Base-by-base conservation (phyloP, 2,113 vertebrate genomes). In the Sapayoa aenigma region DNA sequence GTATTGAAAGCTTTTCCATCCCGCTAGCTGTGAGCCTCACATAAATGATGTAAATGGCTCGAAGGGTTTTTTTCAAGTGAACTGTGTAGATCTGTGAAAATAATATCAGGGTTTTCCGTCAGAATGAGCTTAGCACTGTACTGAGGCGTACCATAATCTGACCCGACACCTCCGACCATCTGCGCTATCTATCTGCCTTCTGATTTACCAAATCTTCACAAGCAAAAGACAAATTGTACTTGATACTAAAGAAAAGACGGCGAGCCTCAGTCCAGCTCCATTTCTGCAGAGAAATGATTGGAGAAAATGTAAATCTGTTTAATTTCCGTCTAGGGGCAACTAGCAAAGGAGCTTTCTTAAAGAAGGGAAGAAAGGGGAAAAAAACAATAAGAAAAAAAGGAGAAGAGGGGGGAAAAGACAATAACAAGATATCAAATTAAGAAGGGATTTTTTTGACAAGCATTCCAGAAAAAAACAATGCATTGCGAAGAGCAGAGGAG, bases 141-240 rank as follows among this genome's bases (percentile, higher is more conserved):
- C 97, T 98, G 98, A 99, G 98, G 98, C 99, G 97, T 99, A 98
- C 98, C 98, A 97, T 99, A 98, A 99, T 99, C 98, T 98, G 99
- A 99, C 98, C 99, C 98, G 99, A 99, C 99, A 99, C 98, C 98
- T 99, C 98, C 98, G 99, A 99, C 98, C 99, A 99, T 99, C 99
- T 99, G 99, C 98, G 99, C 98, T 98, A 99, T 99, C 98, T 99
- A 99, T 99, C 99, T 98, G 98, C 98, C 99, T 98, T 99, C 99
- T 99, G 99, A 99, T 98, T 99, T 98, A 99, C 99, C 97, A 98
- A 98, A 98, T 98, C 98, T 97, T 98, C 97, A 98, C 97, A 97
- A 97, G 98, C 98, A 98, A 97, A 98, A 98, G 98, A 98, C 98
- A 98, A 97, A 98, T 97, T 99, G 99, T 99, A 97, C 97, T 97